Evolutionary conservation across 2,797 vertebrate genomes (phyloP).

Genomic region (Takifugu ocellatus): DNA sequence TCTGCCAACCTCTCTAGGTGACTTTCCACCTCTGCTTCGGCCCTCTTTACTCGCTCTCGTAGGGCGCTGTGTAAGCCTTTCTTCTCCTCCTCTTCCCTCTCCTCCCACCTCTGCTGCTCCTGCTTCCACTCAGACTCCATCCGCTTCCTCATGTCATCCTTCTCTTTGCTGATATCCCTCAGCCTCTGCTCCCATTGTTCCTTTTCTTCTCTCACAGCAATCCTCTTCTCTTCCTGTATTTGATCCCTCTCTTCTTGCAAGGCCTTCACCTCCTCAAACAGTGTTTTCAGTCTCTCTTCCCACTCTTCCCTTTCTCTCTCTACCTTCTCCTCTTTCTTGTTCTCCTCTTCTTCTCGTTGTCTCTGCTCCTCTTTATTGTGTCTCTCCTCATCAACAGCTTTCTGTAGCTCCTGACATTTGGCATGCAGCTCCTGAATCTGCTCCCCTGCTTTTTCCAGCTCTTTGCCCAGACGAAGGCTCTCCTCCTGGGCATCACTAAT

Average conservation of each 20-base stretch:
- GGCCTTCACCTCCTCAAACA: constrained; percentile 65
- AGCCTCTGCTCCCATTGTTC: constrained; percentile 70
- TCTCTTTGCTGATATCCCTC: constrained; percentile 73
- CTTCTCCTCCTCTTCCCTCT: constrained; percentile 84
- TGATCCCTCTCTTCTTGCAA: constrained; percentile 65
- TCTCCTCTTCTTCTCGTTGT: constrained; percentile 44
- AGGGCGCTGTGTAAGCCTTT: constrained; percentile 79
- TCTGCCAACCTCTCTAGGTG: constrained; percentile 83
- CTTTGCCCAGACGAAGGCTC: constrained; percentile 54
- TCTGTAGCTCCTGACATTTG: constrained; percentile 64
- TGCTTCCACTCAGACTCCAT: constrained; percentile 80
- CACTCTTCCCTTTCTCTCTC: constrained; percentile 63
- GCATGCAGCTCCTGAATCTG: constrained; percentile 64
- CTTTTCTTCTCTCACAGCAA: constrained; percentile 68
- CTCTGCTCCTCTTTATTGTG: constrained; percentile 39
- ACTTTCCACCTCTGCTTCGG: constrained; percentile 84
- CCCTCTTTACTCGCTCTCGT: constrained; percentile 82
- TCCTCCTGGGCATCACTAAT: constrained; percentile 55
- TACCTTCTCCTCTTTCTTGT: constrained; percentile 66
- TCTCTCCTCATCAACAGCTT: constrained; percentile 57
- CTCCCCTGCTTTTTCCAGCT: constrained; percentile 66
- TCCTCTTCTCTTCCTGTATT: constrained; percentile 67
- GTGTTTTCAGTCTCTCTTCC: constrained; percentile 64
- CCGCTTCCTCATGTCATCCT: constrained; percentile 77
- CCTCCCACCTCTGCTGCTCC: constrained; percentile 81